phyloP scores from a whole-genome alignment of 2,797 vertebrate species.

The Lacerta bilineata region DNA sequence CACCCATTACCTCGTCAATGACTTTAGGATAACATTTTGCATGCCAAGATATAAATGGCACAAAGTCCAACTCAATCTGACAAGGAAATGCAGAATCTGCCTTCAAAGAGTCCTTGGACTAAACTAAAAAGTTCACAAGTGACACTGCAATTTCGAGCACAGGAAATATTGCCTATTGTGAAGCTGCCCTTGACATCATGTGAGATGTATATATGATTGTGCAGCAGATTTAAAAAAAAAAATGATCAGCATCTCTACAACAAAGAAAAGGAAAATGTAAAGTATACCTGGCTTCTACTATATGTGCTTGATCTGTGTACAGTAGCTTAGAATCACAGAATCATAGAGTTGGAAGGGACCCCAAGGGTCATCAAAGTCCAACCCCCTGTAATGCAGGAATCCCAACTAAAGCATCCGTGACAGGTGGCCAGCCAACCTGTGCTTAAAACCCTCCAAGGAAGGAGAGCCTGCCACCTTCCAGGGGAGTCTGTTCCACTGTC shows the following conservation, averaged over 20 bases:
- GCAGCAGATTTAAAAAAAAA: not conserved
- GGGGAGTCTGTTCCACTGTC: too few species aligned
- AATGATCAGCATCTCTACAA: not conserved
- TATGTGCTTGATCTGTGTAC: not conserved
- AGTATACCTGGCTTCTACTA: not conserved
- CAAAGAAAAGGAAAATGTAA: conserved; percentile 12
- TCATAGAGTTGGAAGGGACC: too few species aligned
- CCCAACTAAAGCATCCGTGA: too few species aligned
- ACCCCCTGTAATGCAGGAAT: too few species aligned
- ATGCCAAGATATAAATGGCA: conserved; percentile 80
- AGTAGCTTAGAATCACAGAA: too few species aligned
- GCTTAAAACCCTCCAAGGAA: too few species aligned
- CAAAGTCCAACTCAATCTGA: conserved; percentile 78
- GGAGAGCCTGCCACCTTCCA: too few species aligned
- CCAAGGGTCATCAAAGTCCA: too few species aligned
- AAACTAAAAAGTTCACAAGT: conserved; percentile 65
- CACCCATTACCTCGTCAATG: conserved; percentile 78
- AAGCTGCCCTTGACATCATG: conserved; percentile 26
- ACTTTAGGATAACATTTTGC: conserved; percentile 79
- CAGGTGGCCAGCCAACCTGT: too few species aligned
- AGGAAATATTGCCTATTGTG: conserved; percentile 31
- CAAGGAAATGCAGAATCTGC: conserved; percentile 71
- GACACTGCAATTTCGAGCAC: conserved; percentile 59
- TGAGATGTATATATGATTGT: not conserved
- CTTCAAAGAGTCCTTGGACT: conserved; percentile 67